Conservation (phyloP, 2,797 vertebrate genomes). For the Spondyliosoma cantharus region DNA sequence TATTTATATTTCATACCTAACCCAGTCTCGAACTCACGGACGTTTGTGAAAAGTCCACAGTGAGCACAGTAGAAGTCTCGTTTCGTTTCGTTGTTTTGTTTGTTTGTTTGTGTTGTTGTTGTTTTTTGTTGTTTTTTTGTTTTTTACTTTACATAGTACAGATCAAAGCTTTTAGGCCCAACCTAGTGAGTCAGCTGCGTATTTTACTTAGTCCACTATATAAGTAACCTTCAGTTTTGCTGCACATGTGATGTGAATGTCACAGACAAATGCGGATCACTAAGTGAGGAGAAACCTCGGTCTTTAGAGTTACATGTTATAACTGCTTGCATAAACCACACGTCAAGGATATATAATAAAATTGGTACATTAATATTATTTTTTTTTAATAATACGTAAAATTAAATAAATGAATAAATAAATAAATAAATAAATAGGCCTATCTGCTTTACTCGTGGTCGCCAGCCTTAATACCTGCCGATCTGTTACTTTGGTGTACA, state of each 20-base stretch:
- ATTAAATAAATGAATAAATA: too few species aligned
- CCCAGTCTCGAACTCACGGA: too few species aligned
- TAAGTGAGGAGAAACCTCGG: background rate
- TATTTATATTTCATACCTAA: too few species aligned
- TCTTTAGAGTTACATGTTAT: background rate
- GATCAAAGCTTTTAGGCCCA: too few species aligned
- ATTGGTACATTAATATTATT: background rate
- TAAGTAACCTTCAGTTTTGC: background rate
- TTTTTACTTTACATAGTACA: too few species aligned
- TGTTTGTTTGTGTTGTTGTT: too few species aligned
- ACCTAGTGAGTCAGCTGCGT: too few species aligned
- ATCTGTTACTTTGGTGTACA: constrained; percentile 12
- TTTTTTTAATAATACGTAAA: background rate
- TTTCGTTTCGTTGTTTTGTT: too few species aligned
- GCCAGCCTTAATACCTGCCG: background rate
- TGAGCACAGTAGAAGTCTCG: background rate
- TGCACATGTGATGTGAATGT: background rate
- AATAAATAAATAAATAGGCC: too few species aligned
- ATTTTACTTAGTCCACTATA: too few species aligned
- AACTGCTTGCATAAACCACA: too few species aligned
- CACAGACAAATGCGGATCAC: background rate
- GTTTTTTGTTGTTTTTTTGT: too few species aligned
- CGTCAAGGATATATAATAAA: background rate
- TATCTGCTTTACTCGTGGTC: background rate
- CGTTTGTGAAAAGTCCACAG: background rate